Evolutionary conservation across 2,797 vertebrate species (phyloP), one percentile per base, ranked within the genome.

Genomic region (Acanthurus lineatus): DNA sequence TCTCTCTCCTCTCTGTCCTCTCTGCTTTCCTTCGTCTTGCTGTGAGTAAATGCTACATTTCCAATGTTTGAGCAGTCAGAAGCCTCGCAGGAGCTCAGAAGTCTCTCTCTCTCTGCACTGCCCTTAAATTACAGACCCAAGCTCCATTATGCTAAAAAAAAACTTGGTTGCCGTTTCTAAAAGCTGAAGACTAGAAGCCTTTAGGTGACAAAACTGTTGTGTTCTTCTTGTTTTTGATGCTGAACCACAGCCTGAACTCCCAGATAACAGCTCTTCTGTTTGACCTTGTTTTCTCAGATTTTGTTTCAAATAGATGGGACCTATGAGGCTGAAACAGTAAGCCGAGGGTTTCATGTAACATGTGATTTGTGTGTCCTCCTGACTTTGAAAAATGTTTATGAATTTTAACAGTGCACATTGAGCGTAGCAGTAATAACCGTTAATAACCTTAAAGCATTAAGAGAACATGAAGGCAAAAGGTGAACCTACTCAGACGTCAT

Each of bases 141-240:
- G 78, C 80, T 86, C 78, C 75, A 75, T 90, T 88, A 85, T 84
- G 87, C 82, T 91, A 92, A 91, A 93, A 92, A 93, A 92, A 89
- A 86, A 91, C 92, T 91, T 75, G 66, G 90, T 93, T 93, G 70
- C 83, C 40, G 44, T 68, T 82, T 86, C 49, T 70, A 88, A 80
- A 81, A 6, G 85, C 81, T 74, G 65, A 54, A 59, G 61, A 71
- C 63, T 28, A 57, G 65, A 76, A 73, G 45, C 52, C 22, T 66
- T 58, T 53, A 2, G 6, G 35, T 69, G n/a, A 1, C 78, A 51
- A 75, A 77, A 4, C 56, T 3, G 64, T 56, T 82, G 70, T 77
- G 56, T 71, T 69, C 15, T 6, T 73, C 54, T 78, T 72, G 84
- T 82, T 88, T 32, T 84, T 83, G 63, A 77, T 12, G 48, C 52